A percentile compares a stretch with the other conserved stretches of the same genome.
Evolutionary conservation across 2,113 vertebrate species (phyloP).

Genomic region (Eira barbara): DNA sequence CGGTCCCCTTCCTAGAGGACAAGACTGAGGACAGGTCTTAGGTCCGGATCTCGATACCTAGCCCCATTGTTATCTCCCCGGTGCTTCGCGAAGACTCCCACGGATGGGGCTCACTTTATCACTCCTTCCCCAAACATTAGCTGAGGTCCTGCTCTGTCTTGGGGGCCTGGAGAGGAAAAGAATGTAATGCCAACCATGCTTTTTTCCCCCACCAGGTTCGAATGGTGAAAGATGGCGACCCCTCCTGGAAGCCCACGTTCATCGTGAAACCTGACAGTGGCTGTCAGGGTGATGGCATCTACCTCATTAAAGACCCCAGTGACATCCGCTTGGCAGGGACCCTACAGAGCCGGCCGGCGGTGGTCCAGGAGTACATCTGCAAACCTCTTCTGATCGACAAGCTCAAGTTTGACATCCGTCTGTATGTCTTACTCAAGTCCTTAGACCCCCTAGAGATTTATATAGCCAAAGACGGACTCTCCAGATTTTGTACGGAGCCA

Average conservation of each 20-base stretch:
- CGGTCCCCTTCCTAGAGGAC: not conserved
- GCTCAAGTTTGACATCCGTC: slow-evolving; percentile 97
- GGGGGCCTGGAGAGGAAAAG: not conserved
- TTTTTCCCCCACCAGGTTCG: slow-evolving; percentile 83
- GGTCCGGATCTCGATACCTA: not conserved
- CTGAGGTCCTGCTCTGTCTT: not conserved
- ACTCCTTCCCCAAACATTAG: not conserved
- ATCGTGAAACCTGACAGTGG: slow-evolving; percentile 97
- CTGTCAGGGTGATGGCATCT: slow-evolving; percentile 98
- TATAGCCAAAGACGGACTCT: slow-evolving; percentile 97
- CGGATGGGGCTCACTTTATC: not conserved
- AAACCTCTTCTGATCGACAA: slow-evolving; percentile 96
- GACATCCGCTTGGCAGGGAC: slow-evolving; percentile 87
- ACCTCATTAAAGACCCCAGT: slow-evolving; percentile 95
- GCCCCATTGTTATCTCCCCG: not conserved
- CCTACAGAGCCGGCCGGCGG: slow-evolving; percentile 88
- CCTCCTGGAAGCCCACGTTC: slow-evolving; percentile 90
- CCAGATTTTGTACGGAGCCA: slow-evolving; percentile 96
- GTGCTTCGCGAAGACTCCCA: not conserved
- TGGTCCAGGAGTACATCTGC: slow-evolving; percentile 97
- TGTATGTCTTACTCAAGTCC: slow-evolving; percentile 95
- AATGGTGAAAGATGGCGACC: slow-evolving; percentile 88
- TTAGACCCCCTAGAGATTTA: slow-evolving; percentile 97
- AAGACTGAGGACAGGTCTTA: not conserved
- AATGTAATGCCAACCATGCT: not conserved